Evolutionary conservation across 2,113 vertebrate genomes (phyloP).

Genomic region (Laticauda colubrina): DNA sequence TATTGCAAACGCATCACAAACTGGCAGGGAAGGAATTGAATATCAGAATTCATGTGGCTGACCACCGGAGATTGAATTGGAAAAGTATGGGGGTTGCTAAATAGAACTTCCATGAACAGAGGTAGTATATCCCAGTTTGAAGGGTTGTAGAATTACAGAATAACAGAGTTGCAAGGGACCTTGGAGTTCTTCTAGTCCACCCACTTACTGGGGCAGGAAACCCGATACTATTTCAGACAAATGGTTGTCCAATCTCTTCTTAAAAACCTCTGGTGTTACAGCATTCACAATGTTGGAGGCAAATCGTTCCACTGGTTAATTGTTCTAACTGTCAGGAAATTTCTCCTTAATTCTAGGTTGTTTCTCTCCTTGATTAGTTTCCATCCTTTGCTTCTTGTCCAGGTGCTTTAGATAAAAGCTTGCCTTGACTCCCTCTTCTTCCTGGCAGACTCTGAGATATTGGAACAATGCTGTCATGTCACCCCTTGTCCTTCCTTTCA

Average conservation of each 20-base stretch:
- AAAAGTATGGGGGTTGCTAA: not conserved
- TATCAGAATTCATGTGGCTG: not conserved
- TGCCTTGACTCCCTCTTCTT: not conserved
- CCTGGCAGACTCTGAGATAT: not conserved
- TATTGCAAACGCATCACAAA: not conserved
- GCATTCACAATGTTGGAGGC: not conserved
- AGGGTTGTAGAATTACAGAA: not conserved
- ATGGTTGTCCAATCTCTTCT: not conserved
- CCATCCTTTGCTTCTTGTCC: not conserved
- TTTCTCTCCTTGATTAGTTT: not conserved
- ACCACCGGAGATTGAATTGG: not conserved
- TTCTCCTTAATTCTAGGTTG: not conserved
- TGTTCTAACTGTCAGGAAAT: not conserved
- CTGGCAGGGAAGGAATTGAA: not conserved
- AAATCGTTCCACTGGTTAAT: not conserved
- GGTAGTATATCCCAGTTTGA: not conserved
- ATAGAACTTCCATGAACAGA: not conserved
- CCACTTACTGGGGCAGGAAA: not conserved
- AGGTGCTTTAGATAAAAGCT: too few species aligned
- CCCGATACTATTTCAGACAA: not conserved
- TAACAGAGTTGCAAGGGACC: not conserved
- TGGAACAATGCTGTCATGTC: not conserved
- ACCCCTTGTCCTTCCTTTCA: not conserved
- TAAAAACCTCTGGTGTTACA: not conserved
- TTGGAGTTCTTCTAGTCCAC: not conserved